Evolutionary conservation across 2,888 invertebrate genomes (phyloP).

Genomic region (Protula sp.): DNA sequence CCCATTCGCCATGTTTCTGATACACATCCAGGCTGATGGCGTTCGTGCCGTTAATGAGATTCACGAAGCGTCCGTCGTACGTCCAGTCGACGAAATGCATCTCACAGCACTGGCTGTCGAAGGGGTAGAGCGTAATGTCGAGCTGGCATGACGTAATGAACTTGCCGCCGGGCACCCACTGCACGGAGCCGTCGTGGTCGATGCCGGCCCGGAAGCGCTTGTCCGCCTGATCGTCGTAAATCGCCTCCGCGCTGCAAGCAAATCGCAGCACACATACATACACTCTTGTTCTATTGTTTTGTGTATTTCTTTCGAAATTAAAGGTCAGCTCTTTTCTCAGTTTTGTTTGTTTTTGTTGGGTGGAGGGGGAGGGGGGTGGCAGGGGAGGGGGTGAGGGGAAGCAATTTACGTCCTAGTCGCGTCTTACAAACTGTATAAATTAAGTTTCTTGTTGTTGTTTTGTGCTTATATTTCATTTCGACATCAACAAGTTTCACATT

Average conservation of each 20-base stretch:
- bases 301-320: too few species aligned
- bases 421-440: too few species aligned
- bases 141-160: slow-evolving; percentile 31
- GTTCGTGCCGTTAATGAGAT: slow-evolving; percentile 17
- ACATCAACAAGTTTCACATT: too few species aligned
- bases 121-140: slow-evolving; percentile 32
- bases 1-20: slow-evolving; percentile 34
- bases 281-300: too few species aligned
- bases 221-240: slow-evolving; percentile 28
- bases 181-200: slow-evolving; percentile 24
- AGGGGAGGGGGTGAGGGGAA: too few species aligned
- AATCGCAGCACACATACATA: too few species aligned
- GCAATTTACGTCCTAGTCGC: too few species aligned
- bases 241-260: slow-evolving; percentile 27
- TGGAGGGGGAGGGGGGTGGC: too few species aligned
- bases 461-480: too few species aligned
- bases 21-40: slow-evolving; percentile 22
- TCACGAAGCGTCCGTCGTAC: slow-evolving; percentile 27
- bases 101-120: slow-evolving; percentile 29
- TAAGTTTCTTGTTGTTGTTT: too few species aligned
- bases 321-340: too few species aligned
- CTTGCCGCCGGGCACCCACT: slow-evolving; percentile 35
- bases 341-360: too few species aligned
- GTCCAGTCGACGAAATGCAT: slow-evolving; percentile 34
- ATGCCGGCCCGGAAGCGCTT: slow-evolving; percentile 29